A percentile compares a stretch with the other conserved stretches of the same genome.
Conservation (phyloP, 1,140 invertebrate genomes). For the Drosophila mauritiana region DNA sequence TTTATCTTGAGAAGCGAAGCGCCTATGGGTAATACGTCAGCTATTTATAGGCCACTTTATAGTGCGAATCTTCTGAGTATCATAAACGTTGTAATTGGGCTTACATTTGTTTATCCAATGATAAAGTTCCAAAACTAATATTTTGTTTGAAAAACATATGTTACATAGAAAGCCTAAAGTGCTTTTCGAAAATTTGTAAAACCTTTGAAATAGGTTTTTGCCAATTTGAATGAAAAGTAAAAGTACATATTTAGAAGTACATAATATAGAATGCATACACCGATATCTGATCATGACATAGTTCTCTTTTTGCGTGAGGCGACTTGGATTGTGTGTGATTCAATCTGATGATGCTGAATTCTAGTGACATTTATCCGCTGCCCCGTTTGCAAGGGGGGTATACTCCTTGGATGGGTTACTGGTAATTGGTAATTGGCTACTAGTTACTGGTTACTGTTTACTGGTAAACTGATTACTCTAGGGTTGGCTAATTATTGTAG, state of each 20-base stretch:
- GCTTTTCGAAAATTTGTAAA: too few relatives aligned
- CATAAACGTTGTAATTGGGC: not conserved
- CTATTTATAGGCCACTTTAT: constrained; percentile 8
- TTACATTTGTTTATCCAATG: too few relatives aligned
- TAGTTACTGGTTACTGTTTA: constrained; percentile 5
- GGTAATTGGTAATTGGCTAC: constrained; percentile 8
- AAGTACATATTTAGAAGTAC: too few relatives aligned
- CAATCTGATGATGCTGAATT: constrained; percentile 6
- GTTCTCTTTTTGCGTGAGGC: constrained; percentile 14
- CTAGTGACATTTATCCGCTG: constrained; percentile 20
- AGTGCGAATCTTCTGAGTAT: not conserved
- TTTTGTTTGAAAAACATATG: too few relatives aligned
- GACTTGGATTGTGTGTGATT: constrained; percentile 1
- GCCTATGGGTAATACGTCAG: constrained; percentile 3
- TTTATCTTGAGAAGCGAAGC: constrained; percentile 8
- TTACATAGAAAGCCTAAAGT: too few relatives aligned
- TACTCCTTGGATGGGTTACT: constrained; percentile 20
- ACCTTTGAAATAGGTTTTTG: too few relatives aligned
- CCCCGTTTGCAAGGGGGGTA: constrained; percentile 1
- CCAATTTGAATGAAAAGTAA: too few relatives aligned
- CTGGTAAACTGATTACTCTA: constrained; percentile 40
- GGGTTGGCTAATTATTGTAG: constrained; percentile 66
- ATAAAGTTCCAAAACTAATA: too few relatives aligned
- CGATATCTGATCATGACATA: constrained; percentile 17
- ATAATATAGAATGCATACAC: constrained; percentile 7